Conservation (phyloP, 2,797 vertebrate species). For the Austrolebias charrua region DNA sequence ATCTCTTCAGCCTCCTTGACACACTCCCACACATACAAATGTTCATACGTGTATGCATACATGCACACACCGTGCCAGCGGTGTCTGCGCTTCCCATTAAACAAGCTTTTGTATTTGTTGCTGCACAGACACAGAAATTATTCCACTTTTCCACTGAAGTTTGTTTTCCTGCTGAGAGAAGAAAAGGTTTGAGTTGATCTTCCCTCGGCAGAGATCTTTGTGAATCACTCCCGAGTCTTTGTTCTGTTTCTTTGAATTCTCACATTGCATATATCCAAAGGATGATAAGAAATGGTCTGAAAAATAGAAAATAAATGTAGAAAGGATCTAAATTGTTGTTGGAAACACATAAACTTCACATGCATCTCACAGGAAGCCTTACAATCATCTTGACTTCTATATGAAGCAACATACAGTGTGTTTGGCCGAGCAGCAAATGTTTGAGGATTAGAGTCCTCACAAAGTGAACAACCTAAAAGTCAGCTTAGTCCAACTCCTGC, state of each 20-base stretch:
- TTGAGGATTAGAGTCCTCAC: constrained; percentile 13
- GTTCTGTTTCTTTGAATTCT: background rate
- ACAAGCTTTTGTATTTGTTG: constrained; percentile 48
- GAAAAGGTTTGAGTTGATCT: constrained; percentile 21
- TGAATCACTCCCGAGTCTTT: constrained; percentile 14
- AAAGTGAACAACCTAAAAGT: constrained; percentile 22
- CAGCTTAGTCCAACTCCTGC: constrained; percentile 11
- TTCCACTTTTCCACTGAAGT: constrained; percentile 33
- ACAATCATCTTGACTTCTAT: background rate
- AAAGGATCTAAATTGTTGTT: background rate
- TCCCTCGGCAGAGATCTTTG: constrained; percentile 23
- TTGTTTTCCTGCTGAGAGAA: constrained; percentile 40
- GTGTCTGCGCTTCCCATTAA: constrained; percentile 41
- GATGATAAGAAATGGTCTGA: background rate
- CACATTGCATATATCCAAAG: constrained; percentile 1
- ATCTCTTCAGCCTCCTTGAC: constrained; percentile 34
- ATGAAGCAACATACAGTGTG: background rate
- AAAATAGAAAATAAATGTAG: background rate
- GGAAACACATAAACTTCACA: background rate
- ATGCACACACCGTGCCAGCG: constrained; percentile 12
- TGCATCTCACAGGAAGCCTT: background rate
- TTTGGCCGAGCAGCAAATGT: background rate
- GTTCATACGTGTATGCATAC: constrained; percentile 6
- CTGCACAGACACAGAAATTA: constrained; percentile 2
- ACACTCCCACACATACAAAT: constrained; percentile 20